A percentile compares a stretch with the other conserved stretches of the same genome.
phyloP scores from a whole-genome alignment of 2,113 vertebrate species.

The Pleuronectes platessa region DNA sequence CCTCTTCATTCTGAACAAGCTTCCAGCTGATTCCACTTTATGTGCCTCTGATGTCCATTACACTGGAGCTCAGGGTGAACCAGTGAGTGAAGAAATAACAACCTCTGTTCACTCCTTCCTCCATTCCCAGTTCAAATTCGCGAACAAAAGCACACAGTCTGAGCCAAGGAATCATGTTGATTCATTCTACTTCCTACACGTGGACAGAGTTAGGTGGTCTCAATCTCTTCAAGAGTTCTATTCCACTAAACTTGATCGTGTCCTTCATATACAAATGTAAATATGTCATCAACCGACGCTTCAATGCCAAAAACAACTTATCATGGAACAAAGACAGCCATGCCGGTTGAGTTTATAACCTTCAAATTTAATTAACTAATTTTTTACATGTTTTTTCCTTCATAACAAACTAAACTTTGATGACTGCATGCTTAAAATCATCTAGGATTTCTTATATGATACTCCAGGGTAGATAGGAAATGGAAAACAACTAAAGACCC shows the following conservation, averaged over 20 bases:
- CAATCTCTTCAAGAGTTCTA: conserved; percentile 8
- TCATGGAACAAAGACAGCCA: conserved; percentile 16
- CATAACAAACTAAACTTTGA: background rate
- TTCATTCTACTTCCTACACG: background rate
- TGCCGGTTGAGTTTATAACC: conserved; percentile 12
- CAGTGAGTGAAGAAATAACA: conserved; percentile 9
- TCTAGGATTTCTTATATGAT: no score
- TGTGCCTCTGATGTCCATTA: conserved; percentile 32
- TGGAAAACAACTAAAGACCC: no score
- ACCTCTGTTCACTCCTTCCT: conserved; percentile 12
- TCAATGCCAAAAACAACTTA: conserved; percentile 43
- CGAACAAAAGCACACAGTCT: background rate
- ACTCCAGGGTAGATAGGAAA: no score
- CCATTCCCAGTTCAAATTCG: conserved; percentile 13
- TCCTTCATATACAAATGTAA: conserved; percentile 60
- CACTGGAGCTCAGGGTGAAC: conserved; percentile 23
- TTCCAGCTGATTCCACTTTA: background rate
- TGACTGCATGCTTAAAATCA: conserved; percentile 8
- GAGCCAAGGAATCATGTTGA: background rate
- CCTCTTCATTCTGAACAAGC: conserved; percentile 2
- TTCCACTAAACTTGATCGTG: conserved; percentile 51
- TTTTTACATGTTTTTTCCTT: no score
- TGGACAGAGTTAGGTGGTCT: conserved; percentile 44
- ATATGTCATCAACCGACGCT: conserved; percentile 43
- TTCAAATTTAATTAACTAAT: background rate